phyloP scores from a whole-genome alignment of 2,113 vertebrate species.

The Paedocypris sp. region DNA sequence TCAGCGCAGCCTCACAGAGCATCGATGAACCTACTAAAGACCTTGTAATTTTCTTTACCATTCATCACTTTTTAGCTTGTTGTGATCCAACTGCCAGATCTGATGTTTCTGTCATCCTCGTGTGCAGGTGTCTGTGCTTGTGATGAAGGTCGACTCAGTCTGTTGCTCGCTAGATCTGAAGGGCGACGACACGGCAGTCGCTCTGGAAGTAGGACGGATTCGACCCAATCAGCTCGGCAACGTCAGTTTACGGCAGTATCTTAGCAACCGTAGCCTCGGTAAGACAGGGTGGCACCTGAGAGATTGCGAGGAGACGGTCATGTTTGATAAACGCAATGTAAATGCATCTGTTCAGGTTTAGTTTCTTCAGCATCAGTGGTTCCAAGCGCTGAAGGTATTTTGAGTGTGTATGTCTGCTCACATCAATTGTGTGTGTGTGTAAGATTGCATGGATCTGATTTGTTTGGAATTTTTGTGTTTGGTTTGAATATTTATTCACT shows the following conservation, averaged over 20 bases:
- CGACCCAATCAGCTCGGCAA: slow-evolving; percentile 82
- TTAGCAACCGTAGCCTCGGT: slow-evolving; percentile 85
- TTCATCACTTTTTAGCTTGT: background rate
- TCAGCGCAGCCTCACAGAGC: slow-evolving; percentile 86
- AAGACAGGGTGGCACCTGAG: slow-evolving; percentile 40
- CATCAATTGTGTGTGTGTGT: slow-evolving; percentile 1
- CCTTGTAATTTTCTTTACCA: slow-evolving; percentile 57
- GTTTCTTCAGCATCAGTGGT: slow-evolving; percentile 14
- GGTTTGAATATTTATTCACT: background rate
- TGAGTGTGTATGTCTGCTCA: slow-evolving; percentile 26
- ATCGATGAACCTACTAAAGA: slow-evolving; percentile 77
- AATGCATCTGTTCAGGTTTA: slow-evolving; percentile 33
- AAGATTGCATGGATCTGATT: slow-evolving; percentile 12
- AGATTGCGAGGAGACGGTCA: background rate
- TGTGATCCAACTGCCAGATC: background rate
- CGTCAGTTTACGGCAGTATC: slow-evolving; percentile 81
- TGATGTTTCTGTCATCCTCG: background rate
- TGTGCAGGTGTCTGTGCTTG: slow-evolving; percentile 84
- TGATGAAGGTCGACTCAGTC: slow-evolving; percentile 82
- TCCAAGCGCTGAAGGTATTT: slow-evolving; percentile 27
- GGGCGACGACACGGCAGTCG: slow-evolving; percentile 79
- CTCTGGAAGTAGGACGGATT: slow-evolving; percentile 79
- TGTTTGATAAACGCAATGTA: slow-evolving; percentile 13
- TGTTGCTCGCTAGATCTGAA: slow-evolving; percentile 77
- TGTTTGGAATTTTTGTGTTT: background rate